These are phyloP conservation scores for Ericerus pela DNA, from an alignment of 1,140 invertebrate species.

Conservation along the genomic window DNA sequence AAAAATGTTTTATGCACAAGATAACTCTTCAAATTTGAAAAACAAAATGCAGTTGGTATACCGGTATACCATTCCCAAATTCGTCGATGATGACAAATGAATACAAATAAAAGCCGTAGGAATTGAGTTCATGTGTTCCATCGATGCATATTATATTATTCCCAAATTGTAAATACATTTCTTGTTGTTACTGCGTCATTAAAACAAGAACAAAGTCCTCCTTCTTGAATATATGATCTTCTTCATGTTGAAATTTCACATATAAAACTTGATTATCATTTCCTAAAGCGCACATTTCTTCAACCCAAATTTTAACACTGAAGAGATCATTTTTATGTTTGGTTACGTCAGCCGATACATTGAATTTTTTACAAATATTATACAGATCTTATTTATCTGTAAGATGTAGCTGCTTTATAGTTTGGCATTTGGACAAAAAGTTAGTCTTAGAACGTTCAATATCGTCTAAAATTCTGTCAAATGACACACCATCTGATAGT, in stretches of 20 bases:
- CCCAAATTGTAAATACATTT: neutral
- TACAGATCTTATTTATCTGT: no score
- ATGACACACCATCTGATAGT: no score
- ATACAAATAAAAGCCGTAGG: conserved; percentile 14
- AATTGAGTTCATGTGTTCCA: neutral
- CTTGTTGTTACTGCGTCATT: conserved; percentile 4
- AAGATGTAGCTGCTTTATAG: no score
- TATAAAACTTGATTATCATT: neutral
- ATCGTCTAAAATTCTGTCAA: no score
- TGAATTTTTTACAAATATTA: no score
- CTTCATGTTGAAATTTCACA: conserved; percentile 13
- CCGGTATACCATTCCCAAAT: no score
- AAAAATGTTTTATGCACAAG: conserved; percentile 13
- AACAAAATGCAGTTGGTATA: conserved; percentile 14
- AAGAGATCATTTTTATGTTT: conserved; percentile 6
- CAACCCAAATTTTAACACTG: conserved; percentile 13
- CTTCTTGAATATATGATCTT: neutral
- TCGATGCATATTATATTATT: conserved; percentile 10
- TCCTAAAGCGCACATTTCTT: conserved; percentile 1
- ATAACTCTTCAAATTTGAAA: conserved; percentile 8
- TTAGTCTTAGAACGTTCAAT: no score
- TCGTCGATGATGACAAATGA: conserved; percentile 13
- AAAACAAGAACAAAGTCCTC: conserved; percentile 12
- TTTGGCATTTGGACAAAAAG: no score
- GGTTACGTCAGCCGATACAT: no score